Evolutionary conservation across 2,797 vertebrate genomes (phyloP), one percentile per base, ranked within the genome.

Genomic region (Epinephelus malabaricus): DNA sequence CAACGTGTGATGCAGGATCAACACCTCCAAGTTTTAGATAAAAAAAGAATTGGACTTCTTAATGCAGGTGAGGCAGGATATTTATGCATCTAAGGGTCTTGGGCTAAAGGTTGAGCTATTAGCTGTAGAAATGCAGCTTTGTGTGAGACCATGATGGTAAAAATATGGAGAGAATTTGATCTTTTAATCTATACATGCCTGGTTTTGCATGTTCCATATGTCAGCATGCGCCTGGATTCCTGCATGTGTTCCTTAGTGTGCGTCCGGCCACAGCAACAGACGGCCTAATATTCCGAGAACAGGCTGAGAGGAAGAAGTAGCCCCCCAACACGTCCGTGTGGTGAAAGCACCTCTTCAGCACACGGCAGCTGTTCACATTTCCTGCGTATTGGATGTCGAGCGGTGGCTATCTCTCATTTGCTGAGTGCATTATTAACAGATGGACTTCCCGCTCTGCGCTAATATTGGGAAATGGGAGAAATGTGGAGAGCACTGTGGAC

Each of bases 291-390:
- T 87, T 86, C 86, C 67, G 15, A 69, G 81, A 69, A 43, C 69
- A 27, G 69, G 78, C 82, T 15, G 80, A 74, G 86, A 79, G 89
- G 89, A 89, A 89, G 84, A 75, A 83, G 70, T 17, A 47, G 21
- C 70, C 83, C 80, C 86, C 81, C 82, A 21, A 78, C 76, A 81
- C 68, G 70, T 84, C 83, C 8, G 65, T 15, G 76, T 73, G 91
- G 45, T 91, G 91, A 92, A 91, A 93, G 91, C 87, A 77, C 51
- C 78, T 87, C 88, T 89, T 92, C 91, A 92, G 84, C 87, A 59
- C 17, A 45, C 47, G 58, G 88, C 93, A 93, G 93, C 93, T 94
- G 93, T 93, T 93, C 88, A 72, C 90, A 93, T 93, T 93, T 93
- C 91, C 93, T 93, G 92, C 81, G 79, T 90, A 93, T 94, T 92